Base-by-base conservation (phyloP, 2,888 invertebrate genomes). In the Lutraria lutraria region DNA sequence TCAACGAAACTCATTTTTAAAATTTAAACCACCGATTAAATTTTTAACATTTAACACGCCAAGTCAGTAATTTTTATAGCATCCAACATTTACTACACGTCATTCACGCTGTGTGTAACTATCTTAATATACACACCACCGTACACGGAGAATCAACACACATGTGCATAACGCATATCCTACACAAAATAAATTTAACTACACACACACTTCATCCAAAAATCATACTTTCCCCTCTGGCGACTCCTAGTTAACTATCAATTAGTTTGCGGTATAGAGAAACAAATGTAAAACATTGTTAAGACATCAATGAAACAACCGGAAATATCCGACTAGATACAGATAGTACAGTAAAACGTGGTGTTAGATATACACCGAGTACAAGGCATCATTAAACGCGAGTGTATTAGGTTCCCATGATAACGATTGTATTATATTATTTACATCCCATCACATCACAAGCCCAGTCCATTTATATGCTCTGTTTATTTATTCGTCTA, bases 1-100 rank as follows among this genome's bases (percentile, higher is more conserved):
- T 89, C 85, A 12, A 89, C 34, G 16, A 80, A 85, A 60, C 81
- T 85, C 85, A 81, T 81, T 79, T 83, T 87, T 54, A 43, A 52
- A 54, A 10, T 54, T 56, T 56, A 19, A 19, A 56, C 16, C 6
- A 0, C 34, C 12, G 21, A 19, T 31, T 76, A 1, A 56, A 21
- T 34, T 31, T 16, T 31, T 6, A 76, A 76, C 31, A 15, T 34
- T 31, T 76, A 34, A 76, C 76, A 76, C 15, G 2, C 15, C 76
- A 19, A 16, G 6, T 76, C 25, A 25, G 31, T 25, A 16, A 76
- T 34, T 76, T 34, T 16, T 15, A 16, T 19, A 76, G 34, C 29
- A 16, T 56, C 21, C 21, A 56, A 6, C 15, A 34, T 15, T 34
- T 3, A 76, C 76, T 12, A 31, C 19, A 34, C 19, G 19, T 4